phyloP scores from a whole-genome alignment of 1,140 invertebrate species.

The Eufriesea mexicana region DNA sequence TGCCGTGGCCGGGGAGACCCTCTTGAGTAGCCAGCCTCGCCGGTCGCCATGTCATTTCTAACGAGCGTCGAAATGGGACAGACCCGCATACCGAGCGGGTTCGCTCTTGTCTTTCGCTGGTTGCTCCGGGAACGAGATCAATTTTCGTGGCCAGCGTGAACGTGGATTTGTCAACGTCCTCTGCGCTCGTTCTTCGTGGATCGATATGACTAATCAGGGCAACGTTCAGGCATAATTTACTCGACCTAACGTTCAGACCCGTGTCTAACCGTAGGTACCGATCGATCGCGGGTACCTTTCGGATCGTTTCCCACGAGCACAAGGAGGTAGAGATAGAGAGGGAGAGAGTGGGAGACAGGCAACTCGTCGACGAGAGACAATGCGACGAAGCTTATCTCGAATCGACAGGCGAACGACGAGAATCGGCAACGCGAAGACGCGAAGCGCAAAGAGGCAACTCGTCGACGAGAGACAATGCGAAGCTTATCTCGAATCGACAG shows the following conservation, averaged over 20 bases:
- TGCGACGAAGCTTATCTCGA: neutral
- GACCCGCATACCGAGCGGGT: slow-evolving; percentile 57
- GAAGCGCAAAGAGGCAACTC: neutral
- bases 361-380: too few species aligned
- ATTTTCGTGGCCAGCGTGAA: slow-evolving; percentile 23
- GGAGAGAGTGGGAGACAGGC: too few species aligned
- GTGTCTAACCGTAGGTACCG: neutral
- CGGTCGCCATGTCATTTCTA: slow-evolving; percentile 63
- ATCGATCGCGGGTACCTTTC: too few species aligned
- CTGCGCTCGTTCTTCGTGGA: neutral
- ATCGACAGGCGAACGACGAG: neutral
- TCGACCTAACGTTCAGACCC: too few species aligned
- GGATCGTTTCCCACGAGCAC: neutral
- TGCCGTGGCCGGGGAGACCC: slow-evolving; percentile 46
- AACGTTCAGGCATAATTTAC: neutral
- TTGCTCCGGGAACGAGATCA: slow-evolving; percentile 33
- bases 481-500: neutral
- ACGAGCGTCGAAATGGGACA: slow-evolving; percentile 62
- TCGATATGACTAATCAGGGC: slow-evolving; percentile 9
- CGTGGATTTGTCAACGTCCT: slow-evolving; percentile 38
- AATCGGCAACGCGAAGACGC: neutral
- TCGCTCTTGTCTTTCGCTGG: slow-evolving; percentile 15
- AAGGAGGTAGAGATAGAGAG: neutral
- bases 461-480: too few species aligned
- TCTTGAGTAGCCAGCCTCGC: slow-evolving; percentile 34